Conservation (phyloP, 2,888 invertebrate species). For the Meliscaeva auricollis region DNA sequence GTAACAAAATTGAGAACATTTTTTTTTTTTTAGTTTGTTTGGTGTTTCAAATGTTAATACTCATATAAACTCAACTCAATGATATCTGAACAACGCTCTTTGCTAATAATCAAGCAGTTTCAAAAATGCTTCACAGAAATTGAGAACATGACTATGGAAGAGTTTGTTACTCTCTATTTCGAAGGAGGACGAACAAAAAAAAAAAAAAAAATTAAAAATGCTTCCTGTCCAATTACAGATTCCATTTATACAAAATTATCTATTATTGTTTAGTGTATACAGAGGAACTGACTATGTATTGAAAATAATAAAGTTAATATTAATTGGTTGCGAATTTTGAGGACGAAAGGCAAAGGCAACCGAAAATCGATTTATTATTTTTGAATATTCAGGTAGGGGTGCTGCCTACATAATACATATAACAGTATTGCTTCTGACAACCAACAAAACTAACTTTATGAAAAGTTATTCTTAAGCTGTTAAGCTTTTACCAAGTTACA, state of each 20-base stretch:
- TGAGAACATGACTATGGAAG: neutral
- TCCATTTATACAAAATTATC: neutral
- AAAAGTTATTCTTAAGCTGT: neutral
- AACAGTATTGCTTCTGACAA: slow-evolving; percentile 4
- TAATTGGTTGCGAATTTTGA: slow-evolving; percentile 10
- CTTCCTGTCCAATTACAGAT: neutral
- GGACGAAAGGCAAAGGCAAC: slow-evolving; percentile 4
- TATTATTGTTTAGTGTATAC: slow-evolving; percentile 3
- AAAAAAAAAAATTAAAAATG: neutral
- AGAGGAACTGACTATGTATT: neutral
- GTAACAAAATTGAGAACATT: too few relatives aligned
- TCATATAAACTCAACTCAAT: slow-evolving; percentile 7
- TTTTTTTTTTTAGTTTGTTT: slow-evolving; percentile 4
- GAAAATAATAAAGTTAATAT: slow-evolving; percentile 2
- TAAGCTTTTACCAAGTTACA: slow-evolving; percentile 1
- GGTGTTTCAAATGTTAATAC: slow-evolving; percentile 13
- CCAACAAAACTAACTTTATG: slow-evolving; percentile 17
- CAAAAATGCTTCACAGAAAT: neutral
- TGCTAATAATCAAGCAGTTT: slow-evolving; percentile 2
- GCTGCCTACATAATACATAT: too few relatives aligned
- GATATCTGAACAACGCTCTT: slow-evolving; percentile 34
- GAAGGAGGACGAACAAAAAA: too few relatives aligned
- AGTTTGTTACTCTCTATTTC: neutral
- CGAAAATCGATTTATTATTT: slow-evolving; percentile 33
- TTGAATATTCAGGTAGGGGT: neutral